phyloP scores from a whole-genome alignment of 1,140 invertebrate genomes.

The Neodiprion lecontei region DNA sequence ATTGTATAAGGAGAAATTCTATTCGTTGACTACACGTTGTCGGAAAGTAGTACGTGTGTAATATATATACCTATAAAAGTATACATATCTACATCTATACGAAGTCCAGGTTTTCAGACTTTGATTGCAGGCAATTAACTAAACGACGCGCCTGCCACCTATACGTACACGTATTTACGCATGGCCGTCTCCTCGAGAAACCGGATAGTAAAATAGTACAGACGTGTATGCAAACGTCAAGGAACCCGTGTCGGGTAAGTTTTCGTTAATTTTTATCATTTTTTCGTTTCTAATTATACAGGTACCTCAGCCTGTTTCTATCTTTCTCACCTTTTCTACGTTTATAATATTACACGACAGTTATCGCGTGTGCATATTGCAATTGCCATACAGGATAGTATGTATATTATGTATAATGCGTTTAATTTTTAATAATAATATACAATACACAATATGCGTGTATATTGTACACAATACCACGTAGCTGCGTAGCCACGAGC shows the following conservation, averaged over 20 bases:
- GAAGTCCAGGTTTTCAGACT: not conserved
- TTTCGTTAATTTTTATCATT: not conserved
- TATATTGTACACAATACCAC: too few relatives aligned
- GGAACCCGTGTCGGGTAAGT: not conserved
- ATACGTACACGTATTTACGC: too few relatives aligned
- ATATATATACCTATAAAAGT: too few relatives aligned
- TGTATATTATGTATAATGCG: not conserved
- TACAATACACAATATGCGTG: too few relatives aligned
- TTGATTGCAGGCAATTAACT: not conserved
- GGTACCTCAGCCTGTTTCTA: too few relatives aligned
- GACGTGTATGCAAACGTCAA: not conserved
- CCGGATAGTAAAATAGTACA: not conserved
- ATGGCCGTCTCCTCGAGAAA: not conserved
- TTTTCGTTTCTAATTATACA: not conserved
- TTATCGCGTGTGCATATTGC: too few relatives aligned
- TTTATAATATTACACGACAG: not conserved
- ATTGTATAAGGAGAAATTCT: too few relatives aligned
- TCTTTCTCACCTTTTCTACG: not conserved
- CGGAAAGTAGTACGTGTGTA: too few relatives aligned
- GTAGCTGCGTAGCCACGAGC: not conserved
- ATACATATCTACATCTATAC: too few relatives aligned
- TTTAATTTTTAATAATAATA: too few relatives aligned
- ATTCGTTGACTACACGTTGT: too few relatives aligned
- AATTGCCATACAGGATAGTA: too few relatives aligned
- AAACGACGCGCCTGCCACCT: not conserved